phyloP scores from a whole-genome alignment of 2,113 vertebrate genomes.

The Microtus ochrogaster region DNA sequence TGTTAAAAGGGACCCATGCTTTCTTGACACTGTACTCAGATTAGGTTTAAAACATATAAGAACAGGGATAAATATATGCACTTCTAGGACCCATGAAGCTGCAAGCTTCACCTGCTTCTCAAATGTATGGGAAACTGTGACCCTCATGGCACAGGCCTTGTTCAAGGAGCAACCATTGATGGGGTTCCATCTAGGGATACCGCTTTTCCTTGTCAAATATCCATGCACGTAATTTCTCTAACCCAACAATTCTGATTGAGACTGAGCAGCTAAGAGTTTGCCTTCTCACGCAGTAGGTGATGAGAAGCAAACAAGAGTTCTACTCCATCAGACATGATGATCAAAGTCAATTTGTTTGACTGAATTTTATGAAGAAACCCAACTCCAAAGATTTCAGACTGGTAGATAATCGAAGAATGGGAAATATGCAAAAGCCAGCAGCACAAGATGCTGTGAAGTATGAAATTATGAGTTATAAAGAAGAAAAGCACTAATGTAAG shows the following conservation, averaged over 20 bases:
- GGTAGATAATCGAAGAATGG: neutral
- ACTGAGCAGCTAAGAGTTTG: neutral
- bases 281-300: neutral
- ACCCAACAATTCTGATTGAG: neutral
- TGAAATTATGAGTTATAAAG: neutral
- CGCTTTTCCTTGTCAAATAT: neutral
- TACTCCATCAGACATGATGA: neutral
- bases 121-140: neutral
- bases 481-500: neutral
- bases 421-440: neutral
- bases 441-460: neutral
- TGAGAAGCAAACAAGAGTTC: neutral
- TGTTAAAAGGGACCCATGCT: conserved; percentile 3
- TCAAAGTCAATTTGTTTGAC: neutral
- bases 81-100: neutral
- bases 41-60: neutral
- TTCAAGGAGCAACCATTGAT: neutral
- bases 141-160: neutral
- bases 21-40: conserved; percentile 11
- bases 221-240: neutral
- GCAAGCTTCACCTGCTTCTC: neutral
- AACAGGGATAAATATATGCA: neutral
- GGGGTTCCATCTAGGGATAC: neutral
- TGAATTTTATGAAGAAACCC: neutral
- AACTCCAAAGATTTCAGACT: neutral